Conservation (phyloP, 2,888 invertebrate species). For the Carabus problematicus region DNA sequence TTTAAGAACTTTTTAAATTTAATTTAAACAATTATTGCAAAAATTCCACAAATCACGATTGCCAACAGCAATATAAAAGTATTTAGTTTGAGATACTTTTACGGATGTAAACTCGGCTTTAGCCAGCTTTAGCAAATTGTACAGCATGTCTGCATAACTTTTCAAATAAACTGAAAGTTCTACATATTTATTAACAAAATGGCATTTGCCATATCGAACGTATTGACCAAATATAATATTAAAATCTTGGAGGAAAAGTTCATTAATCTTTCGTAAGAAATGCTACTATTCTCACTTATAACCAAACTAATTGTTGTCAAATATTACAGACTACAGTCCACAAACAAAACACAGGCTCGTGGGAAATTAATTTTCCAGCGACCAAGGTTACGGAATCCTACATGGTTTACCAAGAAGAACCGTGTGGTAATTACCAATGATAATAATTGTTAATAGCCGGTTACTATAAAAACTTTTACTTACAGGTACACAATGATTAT, state of each 20-base stretch:
- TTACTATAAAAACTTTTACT: conserved; percentile 45
- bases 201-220: conserved; percentile 37
- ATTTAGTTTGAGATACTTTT: no score
- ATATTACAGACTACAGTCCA: conserved; percentile 45
- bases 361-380: conserved; percentile 56
- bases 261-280: conserved; percentile 43
- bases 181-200: conserved; percentile 21
- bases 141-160: background rate
- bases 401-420: conserved; percentile 74
- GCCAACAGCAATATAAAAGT: no score
- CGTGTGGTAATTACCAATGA: conserved; percentile 64
- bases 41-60: no score
- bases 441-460: conserved; percentile 44
- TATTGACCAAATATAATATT: conserved; percentile 31
- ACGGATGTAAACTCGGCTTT: no score
- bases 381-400: conserved; percentile 73
- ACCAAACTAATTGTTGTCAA: conserved; percentile 6
- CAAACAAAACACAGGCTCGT: conserved; percentile 55
- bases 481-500: conserved; percentile 70
- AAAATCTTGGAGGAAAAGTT: conserved; percentile 43
- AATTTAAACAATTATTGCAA: no score
- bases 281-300: conserved; percentile 19
- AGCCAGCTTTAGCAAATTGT: no score
- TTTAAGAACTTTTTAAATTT: no score
- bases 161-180: background rate